phyloP scores from a whole-genome alignment of 2,888 invertebrate genomes.

The Neria commutata region DNA sequence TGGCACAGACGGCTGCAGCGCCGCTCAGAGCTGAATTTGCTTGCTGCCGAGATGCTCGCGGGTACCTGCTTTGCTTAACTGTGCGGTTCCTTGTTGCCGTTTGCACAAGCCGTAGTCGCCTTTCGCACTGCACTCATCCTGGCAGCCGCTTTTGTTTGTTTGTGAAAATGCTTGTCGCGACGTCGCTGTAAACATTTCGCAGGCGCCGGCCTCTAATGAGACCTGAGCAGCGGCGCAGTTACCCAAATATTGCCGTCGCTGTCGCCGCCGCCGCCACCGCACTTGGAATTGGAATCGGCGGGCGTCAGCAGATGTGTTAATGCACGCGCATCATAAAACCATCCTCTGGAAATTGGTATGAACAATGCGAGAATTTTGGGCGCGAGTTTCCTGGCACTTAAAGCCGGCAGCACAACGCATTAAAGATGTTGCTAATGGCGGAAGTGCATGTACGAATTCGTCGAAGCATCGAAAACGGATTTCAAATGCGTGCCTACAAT shows the following conservation, averaged over 20 bases:
- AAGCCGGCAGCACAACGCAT: too few relatives aligned
- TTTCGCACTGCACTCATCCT: constrained; percentile 1
- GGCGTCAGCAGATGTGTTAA: constrained; percentile 33
- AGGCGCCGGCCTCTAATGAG: constrained; percentile 57
- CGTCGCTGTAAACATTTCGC: constrained; percentile 55
- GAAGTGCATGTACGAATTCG: too few relatives aligned
- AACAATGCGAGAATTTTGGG: constrained; percentile 31
- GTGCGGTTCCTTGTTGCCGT: background rate
- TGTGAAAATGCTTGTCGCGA: constrained; percentile 59
- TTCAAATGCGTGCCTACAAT: too few relatives aligned
- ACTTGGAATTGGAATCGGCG: constrained; percentile 20
- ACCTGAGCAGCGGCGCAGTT: constrained; percentile 42
- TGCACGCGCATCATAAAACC: constrained; percentile 24
- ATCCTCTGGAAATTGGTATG: constrained; percentile 24
- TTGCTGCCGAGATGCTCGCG: too few relatives aligned
- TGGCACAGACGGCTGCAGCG: too few relatives aligned
- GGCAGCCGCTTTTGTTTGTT: constrained; percentile 44
- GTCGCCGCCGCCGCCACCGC: constrained; percentile 11
- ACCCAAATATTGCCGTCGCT: background rate
- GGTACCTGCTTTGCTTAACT: background rate
- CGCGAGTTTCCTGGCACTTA: constrained; percentile 22
- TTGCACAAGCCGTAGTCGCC: background rate
- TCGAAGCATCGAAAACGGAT: too few relatives aligned
- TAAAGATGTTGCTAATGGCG: too few relatives aligned
- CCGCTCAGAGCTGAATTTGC: too few relatives aligned